Percentiles rank a stretch among this genome's conserved stretches.
phyloP scores from a whole-genome alignment of 2,113 vertebrate genomes.

The Gymnobelideus leadbeateri region DNA sequence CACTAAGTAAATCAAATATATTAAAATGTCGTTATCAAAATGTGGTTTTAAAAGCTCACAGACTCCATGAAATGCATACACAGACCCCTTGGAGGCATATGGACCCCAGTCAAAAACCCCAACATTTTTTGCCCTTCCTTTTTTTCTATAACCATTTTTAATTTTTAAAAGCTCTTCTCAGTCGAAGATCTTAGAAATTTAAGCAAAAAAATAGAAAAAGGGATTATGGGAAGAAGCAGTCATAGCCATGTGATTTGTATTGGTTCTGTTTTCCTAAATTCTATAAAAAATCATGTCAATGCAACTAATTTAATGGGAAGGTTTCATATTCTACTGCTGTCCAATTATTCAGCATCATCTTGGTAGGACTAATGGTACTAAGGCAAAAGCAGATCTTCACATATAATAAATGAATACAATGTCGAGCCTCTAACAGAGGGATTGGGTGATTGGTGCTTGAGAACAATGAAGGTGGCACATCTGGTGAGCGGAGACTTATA shows the following conservation, averaged over 20 bases:
- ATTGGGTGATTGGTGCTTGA: background rate
- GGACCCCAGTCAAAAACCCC: background rate
- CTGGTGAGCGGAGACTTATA: background rate
- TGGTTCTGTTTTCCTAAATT: background rate
- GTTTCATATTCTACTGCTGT: background rate
- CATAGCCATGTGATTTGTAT: background rate
- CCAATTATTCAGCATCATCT: background rate
- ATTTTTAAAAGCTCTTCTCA: background rate
- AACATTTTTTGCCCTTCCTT: background rate
- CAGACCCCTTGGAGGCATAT: background rate
- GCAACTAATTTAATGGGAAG: background rate
- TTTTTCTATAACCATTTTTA: background rate
- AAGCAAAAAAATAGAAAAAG: background rate
- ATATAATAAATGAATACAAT: constrained; percentile 31
- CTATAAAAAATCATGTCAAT: background rate
- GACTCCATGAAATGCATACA: background rate
- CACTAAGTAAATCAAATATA: background rate
- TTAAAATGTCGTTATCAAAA: background rate
- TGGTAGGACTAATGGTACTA: background rate
- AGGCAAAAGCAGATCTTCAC: background rate
- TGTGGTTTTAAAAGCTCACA: background rate
- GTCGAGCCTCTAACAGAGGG: background rate
- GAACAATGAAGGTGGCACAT: background rate
- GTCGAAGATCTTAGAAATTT: background rate
- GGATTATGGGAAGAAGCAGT: background rate